Evolutionary conservation across 2,888 invertebrate genomes (phyloP), one percentile per base, ranked within the genome.

Genomic region (Lathronympha strigana): DNA sequence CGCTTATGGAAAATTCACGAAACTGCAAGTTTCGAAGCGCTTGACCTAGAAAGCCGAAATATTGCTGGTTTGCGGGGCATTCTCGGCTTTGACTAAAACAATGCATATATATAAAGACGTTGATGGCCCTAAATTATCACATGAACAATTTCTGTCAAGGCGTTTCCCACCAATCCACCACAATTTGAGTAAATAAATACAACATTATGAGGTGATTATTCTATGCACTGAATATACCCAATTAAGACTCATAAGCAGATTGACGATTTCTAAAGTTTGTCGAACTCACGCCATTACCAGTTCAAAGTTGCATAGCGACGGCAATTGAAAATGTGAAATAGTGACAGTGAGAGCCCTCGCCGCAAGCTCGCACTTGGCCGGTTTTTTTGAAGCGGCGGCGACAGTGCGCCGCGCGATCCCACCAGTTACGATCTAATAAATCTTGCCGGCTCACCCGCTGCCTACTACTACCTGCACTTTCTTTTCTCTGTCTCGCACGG

Each of bases 351-450:
- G 60, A 61, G 66, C 60, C 60, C 47, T 47, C 45, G 19, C 25
- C 43, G 66, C 47, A 21, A 25, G 66, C 61, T 66, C 66, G 54
- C 66, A 61, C 66, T 66, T 66, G 66, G 31, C 54, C 66, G 53
- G 68, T 75, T 76, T 33, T 76, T 76, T 79, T 77, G 70, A 77
- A 77, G 75, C 83, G 83, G 75, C 83, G 83, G 75, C 80, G 81
- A 79, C 79, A 76, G 73, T 74, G 71, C 69, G 77, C 76, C 80
- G 81, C 76, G 78, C 86, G 86, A 84, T 88, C 87, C 86, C 85
- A 77, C 81, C 80, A 81, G 88, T 90, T 90, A 90, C 89, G 89
- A 88, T 88, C 90, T 87, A 90, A 90, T 90, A 90, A 90, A 90
- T 90, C 89, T 87, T 78, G 81, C 81, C 76, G 76, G 73, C 74